Evolutionary conservation across 2,888 invertebrate genomes (phyloP), one percentile per base, ranked within the genome.

Genomic region (Drepana falcataria): DNA sequence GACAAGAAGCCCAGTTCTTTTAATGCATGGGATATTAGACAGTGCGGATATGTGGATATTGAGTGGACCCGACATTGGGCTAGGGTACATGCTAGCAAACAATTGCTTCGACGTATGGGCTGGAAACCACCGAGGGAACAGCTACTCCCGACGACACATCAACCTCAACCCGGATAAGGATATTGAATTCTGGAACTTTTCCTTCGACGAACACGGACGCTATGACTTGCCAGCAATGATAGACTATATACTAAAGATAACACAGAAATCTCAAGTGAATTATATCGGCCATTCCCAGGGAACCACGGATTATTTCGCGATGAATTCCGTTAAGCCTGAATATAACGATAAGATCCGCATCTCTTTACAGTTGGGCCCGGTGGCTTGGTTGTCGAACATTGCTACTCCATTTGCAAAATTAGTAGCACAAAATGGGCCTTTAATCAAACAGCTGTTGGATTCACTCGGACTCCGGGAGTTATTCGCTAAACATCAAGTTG

Each of bases 261-360:
- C 94, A 0, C 87, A 91, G 2, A 82, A 90, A 47, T 62, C 88
- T 0, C 83, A 92, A 55, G 61, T 96, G 1, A 92, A 92, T 65
- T 95, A 94, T 72, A 80, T 94, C 4, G 96, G 95, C 1, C 95
- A 95, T 73, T 96, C 95, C 4, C 92, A 92, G 79, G 96, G 96
- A 35, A 93, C 92, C 0, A 93, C 93, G 0, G 69, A 83, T 48
- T 93, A 92, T 65, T 93, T 89, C 60, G 92, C 92, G 0, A 88
- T 93, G 86, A 75, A 83, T 2, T 90, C 93, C 0, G 73, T 88
- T 47, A 78, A 73, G 37, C 93, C 94, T 0, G 91, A 93, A 55
- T 93, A 93, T 66, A 94, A 94, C 68, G 67, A 81, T 0, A 94
- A 93, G 75, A 82, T 95, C 7, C 81, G 80, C 47, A 70, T 92